Conservation (phyloP, 2,797 vertebrate genomes). For the Poeciliopsis paucimaculata region DNA sequence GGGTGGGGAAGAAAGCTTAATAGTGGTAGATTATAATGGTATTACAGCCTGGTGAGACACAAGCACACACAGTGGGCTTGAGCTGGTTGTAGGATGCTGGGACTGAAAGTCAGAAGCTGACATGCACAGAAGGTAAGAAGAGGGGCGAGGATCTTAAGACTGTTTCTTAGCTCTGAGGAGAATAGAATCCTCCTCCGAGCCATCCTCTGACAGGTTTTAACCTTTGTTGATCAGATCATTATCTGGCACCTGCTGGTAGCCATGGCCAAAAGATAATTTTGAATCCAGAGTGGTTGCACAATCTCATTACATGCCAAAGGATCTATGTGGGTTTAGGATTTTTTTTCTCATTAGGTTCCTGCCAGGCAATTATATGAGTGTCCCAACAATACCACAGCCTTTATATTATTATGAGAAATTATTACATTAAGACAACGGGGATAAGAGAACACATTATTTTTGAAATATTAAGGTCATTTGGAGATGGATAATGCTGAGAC, state of each 20-base stretch:
- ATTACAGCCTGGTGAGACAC: slow-evolving; percentile 57
- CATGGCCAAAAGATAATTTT: not conserved
- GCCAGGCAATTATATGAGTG: slow-evolving; percentile 8
- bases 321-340: slow-evolving; percentile 19
- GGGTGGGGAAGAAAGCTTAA: slow-evolving; percentile 44
- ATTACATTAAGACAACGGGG: slow-evolving; percentile 39
- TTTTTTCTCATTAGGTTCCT: slow-evolving; percentile 13
- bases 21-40: slow-evolving; percentile 53
- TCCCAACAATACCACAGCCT: slow-evolving; percentile 21
- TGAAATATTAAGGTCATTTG: slow-evolving; percentile 37
- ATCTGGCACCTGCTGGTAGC: slow-evolving; percentile 8
- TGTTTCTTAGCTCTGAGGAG: slow-evolving; percentile 29
- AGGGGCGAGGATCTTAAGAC: slow-evolving; percentile 51
- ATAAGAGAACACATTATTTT: slow-evolving; percentile 38
- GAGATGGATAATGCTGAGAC: slow-evolving; percentile 37
- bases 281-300: not conserved
- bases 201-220: slow-evolving; percentile 39
- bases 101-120: slow-evolving; percentile 51
- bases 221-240: slow-evolving; percentile 39
- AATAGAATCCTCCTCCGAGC: slow-evolving; percentile 41
- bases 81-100: slow-evolving; percentile 59
- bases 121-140: slow-evolving; percentile 47
- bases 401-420: slow-evolving; percentile 44
- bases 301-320: slow-evolving; percentile 14
- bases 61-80: slow-evolving; percentile 32